phyloP scores from a whole-genome alignment of 2,113 vertebrate genomes.

The Tenebrosternarchus preto region DNA sequence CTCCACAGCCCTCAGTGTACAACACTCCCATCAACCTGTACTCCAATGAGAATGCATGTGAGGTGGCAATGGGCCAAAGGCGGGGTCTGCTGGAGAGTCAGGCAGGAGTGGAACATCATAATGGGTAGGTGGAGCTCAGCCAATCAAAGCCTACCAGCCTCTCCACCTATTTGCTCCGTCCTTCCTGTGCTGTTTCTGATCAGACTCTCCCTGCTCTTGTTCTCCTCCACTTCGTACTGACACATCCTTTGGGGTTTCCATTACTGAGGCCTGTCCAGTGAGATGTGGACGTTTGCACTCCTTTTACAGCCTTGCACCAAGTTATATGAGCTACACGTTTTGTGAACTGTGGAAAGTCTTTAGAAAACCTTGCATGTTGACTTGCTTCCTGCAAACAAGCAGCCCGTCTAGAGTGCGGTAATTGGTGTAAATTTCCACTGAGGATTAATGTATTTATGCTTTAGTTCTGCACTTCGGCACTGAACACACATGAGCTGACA shows the following conservation, averaged over 20 bases:
- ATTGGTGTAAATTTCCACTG: constrained; percentile 7
- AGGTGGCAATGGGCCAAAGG: constrained; percentile 85
- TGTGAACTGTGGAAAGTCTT: neutral
- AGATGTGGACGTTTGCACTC: neutral
- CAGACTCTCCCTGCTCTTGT: neutral
- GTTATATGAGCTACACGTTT: no score
- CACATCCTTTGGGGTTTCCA: neutral
- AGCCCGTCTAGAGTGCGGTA: neutral
- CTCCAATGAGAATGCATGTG: constrained; percentile 79
- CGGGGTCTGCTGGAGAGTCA: constrained; percentile 86
- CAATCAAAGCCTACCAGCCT: neutral
- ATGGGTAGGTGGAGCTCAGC: constrained; percentile 84
- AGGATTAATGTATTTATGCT: neutral
- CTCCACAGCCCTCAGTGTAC: constrained; percentile 84
- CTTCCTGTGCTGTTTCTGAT: constrained; percentile 12
- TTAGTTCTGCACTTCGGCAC: neutral
- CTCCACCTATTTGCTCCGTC: constrained; percentile 2
- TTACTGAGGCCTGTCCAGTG: neutral
- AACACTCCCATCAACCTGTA: constrained; percentile 80
- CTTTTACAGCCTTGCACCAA: no score
- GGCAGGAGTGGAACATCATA: constrained; percentile 82
- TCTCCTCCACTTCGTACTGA: neutral
- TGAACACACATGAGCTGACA: neutral
- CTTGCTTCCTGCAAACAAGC: neutral
- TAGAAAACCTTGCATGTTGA: neutral